Conservation (phyloP, 2,113 vertebrate genomes). For the Mus musculus region DNA sequence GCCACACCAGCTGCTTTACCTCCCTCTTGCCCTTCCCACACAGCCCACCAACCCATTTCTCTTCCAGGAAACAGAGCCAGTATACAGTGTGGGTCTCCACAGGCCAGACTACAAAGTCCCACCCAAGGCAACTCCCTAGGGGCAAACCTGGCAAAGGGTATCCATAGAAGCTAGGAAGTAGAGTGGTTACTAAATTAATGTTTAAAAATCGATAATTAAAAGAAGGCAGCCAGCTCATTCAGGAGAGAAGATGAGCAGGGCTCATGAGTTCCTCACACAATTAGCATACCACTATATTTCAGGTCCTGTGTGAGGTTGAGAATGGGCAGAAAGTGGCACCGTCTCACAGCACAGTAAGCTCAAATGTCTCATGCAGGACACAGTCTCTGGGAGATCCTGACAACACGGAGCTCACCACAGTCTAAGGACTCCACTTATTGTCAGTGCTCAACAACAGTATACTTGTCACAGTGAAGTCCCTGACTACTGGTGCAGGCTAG, state of each 20-base stretch:
- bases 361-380: background rate
- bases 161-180: constrained; percentile 14
- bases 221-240: constrained; percentile 23
- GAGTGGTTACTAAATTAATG: constrained; percentile 31
- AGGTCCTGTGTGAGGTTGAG: background rate
- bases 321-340: background rate
- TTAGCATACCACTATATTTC: background rate
- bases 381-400: background rate
- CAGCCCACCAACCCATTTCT: background rate
- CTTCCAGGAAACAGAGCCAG: background rate
- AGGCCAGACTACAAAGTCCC: constrained; percentile 46
- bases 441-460: background rate
- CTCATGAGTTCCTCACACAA: background rate
- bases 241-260: background rate
- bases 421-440: background rate
- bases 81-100: background rate
- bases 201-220: background rate
- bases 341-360: background rate
- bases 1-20: background rate
- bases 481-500: background rate
- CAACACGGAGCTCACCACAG: background rate
- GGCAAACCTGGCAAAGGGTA: constrained; percentile 1
- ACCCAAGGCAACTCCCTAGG: background rate
- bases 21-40: background rate
- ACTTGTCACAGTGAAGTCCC: background rate